These are phyloP conservation scores for Lycaon pictus DNA, from an alignment of 2,113 vertebrate species.

Conservation along the genomic window DNA sequence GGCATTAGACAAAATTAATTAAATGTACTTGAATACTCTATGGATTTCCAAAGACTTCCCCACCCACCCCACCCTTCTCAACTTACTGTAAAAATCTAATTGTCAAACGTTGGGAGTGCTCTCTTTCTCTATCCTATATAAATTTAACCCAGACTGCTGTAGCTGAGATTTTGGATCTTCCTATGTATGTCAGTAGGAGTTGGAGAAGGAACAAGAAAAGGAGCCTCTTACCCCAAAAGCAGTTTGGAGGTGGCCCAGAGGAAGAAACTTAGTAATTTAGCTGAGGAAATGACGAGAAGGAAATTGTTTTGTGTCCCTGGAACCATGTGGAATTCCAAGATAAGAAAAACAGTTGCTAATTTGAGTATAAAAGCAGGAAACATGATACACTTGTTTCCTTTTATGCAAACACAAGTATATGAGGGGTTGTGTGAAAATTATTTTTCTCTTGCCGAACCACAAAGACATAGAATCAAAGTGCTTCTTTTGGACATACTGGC, in stretches of 20 bases:
- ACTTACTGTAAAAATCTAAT: background rate
- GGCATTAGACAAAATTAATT: background rate
- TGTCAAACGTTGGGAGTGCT: background rate
- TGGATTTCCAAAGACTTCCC: background rate
- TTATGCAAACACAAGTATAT: conserved; percentile 91
- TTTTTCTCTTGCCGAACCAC: conserved; percentile 80
- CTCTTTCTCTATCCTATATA: background rate
- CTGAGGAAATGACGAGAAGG: conserved; percentile 94
- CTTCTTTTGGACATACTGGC: conserved; percentile 73
- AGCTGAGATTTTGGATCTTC: background rate
- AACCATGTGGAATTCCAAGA: conserved; percentile 95
- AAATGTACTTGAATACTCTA: background rate
- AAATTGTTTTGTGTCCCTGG: conserved; percentile 92
- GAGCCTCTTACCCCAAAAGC: conserved; percentile 4
- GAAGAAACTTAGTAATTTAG: conserved; percentile 79
- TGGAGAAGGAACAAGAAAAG: background rate
- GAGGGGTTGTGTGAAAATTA: conserved; percentile 83
- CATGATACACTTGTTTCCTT: conserved; percentile 95
- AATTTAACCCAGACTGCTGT: background rate
- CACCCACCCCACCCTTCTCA: fast-evolving
- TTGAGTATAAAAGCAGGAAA: conserved; percentile 97
- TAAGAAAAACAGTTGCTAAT: conserved; percentile 96
- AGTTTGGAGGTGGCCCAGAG: conserved; percentile 53
- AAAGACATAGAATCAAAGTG: conserved; percentile 78
- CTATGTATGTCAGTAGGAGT: background rate